Evolutionary conservation across 2,888 invertebrate genomes (phyloP).

Genomic region (Oscheius sp.): DNA sequence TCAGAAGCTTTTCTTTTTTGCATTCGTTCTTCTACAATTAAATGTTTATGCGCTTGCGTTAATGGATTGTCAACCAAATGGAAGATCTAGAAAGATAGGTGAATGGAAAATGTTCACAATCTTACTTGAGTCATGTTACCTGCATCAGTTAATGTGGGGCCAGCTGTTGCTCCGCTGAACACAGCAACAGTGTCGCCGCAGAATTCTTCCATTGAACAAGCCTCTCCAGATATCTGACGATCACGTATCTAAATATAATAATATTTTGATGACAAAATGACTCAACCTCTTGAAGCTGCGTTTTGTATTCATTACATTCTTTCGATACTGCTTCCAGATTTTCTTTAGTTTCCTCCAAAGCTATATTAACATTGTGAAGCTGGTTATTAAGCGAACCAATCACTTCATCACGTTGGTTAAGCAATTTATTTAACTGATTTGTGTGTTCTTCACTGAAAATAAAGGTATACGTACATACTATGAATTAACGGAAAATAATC

Average conservation of each 20-base stretch:
- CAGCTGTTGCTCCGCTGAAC: background rate
- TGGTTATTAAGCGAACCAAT: background rate
- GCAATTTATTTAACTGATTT: background rate
- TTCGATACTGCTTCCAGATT: background rate
- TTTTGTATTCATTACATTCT: background rate
- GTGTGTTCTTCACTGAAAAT: background rate
- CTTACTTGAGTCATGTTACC: constrained; percentile 19
- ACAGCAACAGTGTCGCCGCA: background rate
- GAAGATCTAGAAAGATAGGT: constrained; percentile 18
- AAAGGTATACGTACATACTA: too few species aligned
- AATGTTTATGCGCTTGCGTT: constrained; percentile 13
- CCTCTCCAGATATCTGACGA: too few species aligned
- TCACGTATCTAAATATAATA: background rate
- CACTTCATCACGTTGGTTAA: background rate
- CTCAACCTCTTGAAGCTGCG: background rate
- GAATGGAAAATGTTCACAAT: background rate
- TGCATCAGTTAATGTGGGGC: constrained; percentile 5
- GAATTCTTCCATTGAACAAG: too few species aligned
- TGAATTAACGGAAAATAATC: too few species aligned
- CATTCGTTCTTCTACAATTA: constrained; percentile 9
- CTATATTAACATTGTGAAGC: background rate
- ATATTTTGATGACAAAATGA: background rate
- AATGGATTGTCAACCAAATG: constrained; percentile 37
- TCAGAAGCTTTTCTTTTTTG: constrained; percentile 22
- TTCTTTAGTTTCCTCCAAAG: background rate